These are phyloP conservation scores for Percina caprodes DNA, from an alignment of 2,113 vertebrate genomes.

Conservation along the genomic window DNA sequence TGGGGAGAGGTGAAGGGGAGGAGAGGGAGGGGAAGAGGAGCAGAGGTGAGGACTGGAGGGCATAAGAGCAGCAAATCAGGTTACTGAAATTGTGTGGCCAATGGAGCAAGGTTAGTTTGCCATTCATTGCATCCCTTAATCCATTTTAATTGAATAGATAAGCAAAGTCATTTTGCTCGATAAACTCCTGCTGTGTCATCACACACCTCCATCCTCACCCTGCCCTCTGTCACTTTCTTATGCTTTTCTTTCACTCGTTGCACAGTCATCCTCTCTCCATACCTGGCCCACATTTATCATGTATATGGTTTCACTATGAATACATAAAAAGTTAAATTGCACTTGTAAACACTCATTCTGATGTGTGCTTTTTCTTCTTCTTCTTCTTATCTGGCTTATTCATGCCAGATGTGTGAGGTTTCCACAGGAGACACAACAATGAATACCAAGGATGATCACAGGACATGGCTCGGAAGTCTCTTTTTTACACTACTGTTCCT, in stretches of 20 bases:
- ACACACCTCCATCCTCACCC: slow-evolving; percentile 44
- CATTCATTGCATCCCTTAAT: slow-evolving; percentile 66
- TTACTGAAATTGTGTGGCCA: slow-evolving; percentile 61
- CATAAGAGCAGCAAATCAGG: slow-evolving; percentile 40
- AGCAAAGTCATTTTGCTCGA: slow-evolving; percentile 74
- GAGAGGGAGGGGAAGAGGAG: slow-evolving; percentile 8
- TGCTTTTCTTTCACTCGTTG: slow-evolving; percentile 4
- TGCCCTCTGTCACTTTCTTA: slow-evolving; percentile 43
- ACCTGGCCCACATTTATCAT: neutral
- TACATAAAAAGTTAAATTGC: neutral
- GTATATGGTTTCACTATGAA: neutral
- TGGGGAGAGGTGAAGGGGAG: neutral
- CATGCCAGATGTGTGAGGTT: slow-evolving; percentile 32
- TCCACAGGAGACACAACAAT: slow-evolving; percentile 11
- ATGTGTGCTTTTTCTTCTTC: neutral
- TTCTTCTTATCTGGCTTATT: neutral
- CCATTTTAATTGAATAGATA: slow-evolving; percentile 78
- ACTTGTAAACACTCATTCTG: neutral
- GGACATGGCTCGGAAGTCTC: neutral
- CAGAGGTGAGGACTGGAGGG: slow-evolving; percentile 32
- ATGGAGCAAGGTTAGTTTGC: slow-evolving; percentile 64
- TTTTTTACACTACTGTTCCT: slow-evolving; percentile 13
- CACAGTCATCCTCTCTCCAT: neutral
- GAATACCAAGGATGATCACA: slow-evolving; percentile 10
- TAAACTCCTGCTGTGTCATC: slow-evolving; percentile 72